Evolutionary conservation across 2,797 vertebrate species (phyloP).

Genomic region (Rhinophrynus dorsalis): DNA sequence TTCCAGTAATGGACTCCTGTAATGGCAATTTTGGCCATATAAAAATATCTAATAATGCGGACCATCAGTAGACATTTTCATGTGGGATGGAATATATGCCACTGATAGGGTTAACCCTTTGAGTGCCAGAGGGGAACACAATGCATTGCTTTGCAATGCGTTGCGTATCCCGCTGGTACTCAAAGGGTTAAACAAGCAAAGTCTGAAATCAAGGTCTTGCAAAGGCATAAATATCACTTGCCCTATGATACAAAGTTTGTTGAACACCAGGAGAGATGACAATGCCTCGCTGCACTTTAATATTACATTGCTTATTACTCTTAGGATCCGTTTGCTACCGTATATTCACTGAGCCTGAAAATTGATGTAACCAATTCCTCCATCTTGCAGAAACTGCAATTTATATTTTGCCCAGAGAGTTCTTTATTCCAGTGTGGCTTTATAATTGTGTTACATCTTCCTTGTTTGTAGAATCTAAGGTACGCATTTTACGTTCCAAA

Average conservation of each 20-base stretch:
- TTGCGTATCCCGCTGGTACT: no score
- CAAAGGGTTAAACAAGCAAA: no score
- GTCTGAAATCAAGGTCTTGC: neutral
- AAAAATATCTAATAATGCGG: no score
- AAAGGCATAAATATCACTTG: constrained; percentile 20
- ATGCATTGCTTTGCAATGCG: no score
- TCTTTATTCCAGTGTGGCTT: constrained; percentile 16
- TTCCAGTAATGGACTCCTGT: no score
- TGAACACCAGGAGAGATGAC: neutral
- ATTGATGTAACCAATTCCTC: constrained; percentile 43
- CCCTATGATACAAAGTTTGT: constrained; percentile 11
- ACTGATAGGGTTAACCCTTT: no score
- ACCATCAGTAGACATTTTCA: no score
- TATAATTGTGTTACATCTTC: constrained; percentile 27
- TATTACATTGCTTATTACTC: constrained; percentile 32
- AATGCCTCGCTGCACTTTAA: constrained; percentile 31
- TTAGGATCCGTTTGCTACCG: constrained; percentile 18
- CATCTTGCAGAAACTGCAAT: constrained; percentile 39
- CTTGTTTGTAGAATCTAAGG: constrained; percentile 15
- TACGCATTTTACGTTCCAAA: constrained; percentile 2
- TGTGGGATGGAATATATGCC: no score
- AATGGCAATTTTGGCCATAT: no score
- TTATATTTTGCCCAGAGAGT: constrained; percentile 40
- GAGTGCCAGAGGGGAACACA: no score
- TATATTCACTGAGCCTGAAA: constrained; percentile 42